These are phyloP conservation scores for Geotrupes spiniger DNA, from an alignment of 2,888 invertebrate species.

Conservation along the genomic window DNA sequence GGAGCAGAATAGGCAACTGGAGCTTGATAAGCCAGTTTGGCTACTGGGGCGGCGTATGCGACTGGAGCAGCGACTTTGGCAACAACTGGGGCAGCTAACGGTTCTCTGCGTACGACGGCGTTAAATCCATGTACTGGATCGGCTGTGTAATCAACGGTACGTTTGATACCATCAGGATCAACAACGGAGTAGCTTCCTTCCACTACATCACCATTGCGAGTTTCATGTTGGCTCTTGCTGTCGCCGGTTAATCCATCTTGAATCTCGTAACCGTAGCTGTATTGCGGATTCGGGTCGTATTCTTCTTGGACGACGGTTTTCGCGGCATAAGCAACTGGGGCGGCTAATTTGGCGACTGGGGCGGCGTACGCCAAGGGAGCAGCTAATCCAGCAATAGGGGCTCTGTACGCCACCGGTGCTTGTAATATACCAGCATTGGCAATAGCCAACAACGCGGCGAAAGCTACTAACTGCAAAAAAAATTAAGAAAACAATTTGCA, in stretches of 20 bases:
- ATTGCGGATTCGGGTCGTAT: conserved; percentile 57
- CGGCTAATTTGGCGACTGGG: conserved; percentile 38
- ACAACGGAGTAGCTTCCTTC: conserved; percentile 55
- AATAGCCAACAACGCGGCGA: conserved; percentile 35
- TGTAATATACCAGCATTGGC: conserved; percentile 30
- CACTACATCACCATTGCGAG: conserved; percentile 54
- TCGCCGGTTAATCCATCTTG: conserved; percentile 57
- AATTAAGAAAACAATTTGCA: background rate
- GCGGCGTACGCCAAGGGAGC: conserved; percentile 15
- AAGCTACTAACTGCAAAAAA: conserved; percentile 31
- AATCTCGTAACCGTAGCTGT: conserved; percentile 57
- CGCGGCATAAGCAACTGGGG: conserved; percentile 33
- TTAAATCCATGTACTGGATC: conserved; percentile 63
- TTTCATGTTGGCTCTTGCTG: conserved; percentile 54
- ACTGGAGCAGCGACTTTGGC: conserved; percentile 1
- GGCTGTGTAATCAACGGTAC: conserved; percentile 57
- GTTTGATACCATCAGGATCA: conserved; percentile 55
- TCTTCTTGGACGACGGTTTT: conserved; percentile 43
- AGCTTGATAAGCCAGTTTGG: conserved; percentile 34
- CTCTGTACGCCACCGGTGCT: conserved; percentile 23
- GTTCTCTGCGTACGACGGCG: conserved; percentile 62
- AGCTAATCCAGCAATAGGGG: conserved; percentile 20
- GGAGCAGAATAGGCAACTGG: conserved; percentile 36
- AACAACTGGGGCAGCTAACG: conserved; percentile 46
- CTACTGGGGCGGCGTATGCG: conserved; percentile 24